Evolutionary conservation across 1,140 invertebrate genomes (phyloP).

Genomic region (Antheraea mylitta): DNA sequence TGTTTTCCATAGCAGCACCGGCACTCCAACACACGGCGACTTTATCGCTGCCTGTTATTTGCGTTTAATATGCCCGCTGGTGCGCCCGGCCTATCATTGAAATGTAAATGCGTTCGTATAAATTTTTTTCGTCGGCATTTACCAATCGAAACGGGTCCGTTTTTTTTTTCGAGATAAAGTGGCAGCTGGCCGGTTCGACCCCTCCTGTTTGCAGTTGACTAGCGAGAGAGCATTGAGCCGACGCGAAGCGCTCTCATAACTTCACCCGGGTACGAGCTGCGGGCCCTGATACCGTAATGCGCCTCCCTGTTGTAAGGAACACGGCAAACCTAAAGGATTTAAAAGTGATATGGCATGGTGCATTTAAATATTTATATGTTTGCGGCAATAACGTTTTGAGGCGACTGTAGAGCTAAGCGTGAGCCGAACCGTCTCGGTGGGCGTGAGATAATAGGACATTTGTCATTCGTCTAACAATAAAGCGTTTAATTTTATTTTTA

Average conservation of each 20-base stretch:
- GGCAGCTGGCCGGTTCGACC: slow-evolving; percentile 52
- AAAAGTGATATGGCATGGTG: slow-evolving; percentile 56
- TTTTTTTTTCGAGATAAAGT: slow-evolving; percentile 50
- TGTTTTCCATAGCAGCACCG: slow-evolving; percentile 34
- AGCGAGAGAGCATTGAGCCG: slow-evolving; percentile 38
- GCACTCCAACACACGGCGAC: slow-evolving; percentile 19
- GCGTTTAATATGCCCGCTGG: slow-evolving; percentile 34
- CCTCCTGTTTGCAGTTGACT: slow-evolving; percentile 53
- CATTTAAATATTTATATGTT: slow-evolving; percentile 71
- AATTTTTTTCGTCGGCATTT: slow-evolving; percentile 42
- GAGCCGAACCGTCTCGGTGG: slow-evolving; percentile 33
- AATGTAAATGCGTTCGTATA: slow-evolving; percentile 48
- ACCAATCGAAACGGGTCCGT: slow-evolving; percentile 32
- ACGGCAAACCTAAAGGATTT: slow-evolving; percentile 57
- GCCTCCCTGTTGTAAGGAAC: slow-evolving; percentile 48
- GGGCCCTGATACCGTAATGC: slow-evolving; percentile 36
- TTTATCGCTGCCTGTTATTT: slow-evolving; percentile 39
- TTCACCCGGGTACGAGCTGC: slow-evolving; percentile 22
- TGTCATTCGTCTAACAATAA: slow-evolving; percentile 68
- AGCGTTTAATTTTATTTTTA: slow-evolving; percentile 64
- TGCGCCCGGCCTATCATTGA: slow-evolving; percentile 46
- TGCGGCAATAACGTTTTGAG: slow-evolving; percentile 32
- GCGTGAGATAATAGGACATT: slow-evolving; percentile 61
- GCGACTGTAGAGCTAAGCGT: slow-evolving; percentile 40
- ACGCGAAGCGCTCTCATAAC: slow-evolving; percentile 30